Percentiles rank a stretch among this genome's conserved stretches.
phyloP scores from a whole-genome alignment of 2,797 vertebrate genomes.

The Nyctibius grandis region DNA sequence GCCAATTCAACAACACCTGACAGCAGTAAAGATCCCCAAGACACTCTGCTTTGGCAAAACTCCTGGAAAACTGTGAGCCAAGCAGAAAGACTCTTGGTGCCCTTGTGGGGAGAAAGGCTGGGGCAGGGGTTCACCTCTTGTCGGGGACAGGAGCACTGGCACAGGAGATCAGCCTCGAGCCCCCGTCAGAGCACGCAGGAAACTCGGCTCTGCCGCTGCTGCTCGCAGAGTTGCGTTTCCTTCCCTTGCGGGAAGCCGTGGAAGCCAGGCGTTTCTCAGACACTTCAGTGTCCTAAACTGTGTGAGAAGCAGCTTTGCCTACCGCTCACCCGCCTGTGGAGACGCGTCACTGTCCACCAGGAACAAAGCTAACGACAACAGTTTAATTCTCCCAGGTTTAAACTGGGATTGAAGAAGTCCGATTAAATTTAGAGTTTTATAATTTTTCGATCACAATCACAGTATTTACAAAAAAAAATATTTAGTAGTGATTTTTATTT shows the following conservation, averaged over 20 bases:
- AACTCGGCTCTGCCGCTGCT: neutral
- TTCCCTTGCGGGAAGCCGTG: neutral
- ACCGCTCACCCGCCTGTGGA: neutral
- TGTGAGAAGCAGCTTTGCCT: neutral
- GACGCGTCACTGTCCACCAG: neutral
- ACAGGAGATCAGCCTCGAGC: neutral
- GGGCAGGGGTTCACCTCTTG: neutral
- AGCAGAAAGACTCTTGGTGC: neutral
- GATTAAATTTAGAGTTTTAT: neutral
- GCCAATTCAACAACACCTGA: neutral
- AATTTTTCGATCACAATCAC: neutral
- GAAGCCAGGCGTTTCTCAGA: neutral
- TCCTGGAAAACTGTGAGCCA: neutral
- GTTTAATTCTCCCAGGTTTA: neutral
- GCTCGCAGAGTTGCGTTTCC: neutral
- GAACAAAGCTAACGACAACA: neutral
- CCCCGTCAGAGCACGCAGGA: neutral
- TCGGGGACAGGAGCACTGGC: rapidly evolving
- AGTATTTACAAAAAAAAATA: neutral
- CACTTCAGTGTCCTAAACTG: neutral
- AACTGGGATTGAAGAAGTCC: neutral
- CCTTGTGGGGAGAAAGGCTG: neutral
- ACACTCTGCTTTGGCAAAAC: neutral
- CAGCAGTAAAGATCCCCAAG: neutral
- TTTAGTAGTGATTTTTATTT: neutral